These are phyloP conservation scores for Phortica magna DNA, from an alignment of 2,888 invertebrate genomes.

Conservation along the genomic window DNA sequence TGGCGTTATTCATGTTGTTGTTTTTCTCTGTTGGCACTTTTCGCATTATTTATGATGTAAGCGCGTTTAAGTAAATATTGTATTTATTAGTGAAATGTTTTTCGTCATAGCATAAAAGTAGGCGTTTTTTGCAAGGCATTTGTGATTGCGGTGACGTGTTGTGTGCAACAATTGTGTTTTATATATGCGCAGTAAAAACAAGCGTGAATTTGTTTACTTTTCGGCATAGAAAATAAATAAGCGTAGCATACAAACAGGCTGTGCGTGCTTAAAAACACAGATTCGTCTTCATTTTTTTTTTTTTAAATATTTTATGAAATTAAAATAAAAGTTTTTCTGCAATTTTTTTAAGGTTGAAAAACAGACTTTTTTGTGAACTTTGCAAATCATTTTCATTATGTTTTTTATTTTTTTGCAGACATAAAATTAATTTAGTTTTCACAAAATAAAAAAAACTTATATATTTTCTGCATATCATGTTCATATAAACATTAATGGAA, in stretches of 20 bases:
- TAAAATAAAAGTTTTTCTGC: no score
- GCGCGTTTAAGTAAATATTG: constrained; percentile 25
- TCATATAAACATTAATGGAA: background rate
- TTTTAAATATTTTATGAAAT: no score
- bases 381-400: background rate
- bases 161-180: no score
- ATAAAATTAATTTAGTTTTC: background rate
- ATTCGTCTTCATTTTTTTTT: no score
- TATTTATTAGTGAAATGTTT: constrained; percentile 28
- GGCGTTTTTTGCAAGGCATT: background rate
- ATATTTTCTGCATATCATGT: background rate
- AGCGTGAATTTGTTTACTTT: no score
- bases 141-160: no score
- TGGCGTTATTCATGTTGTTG: background rate
- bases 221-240: no score
- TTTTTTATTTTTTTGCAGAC: background rate
- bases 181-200: no score
- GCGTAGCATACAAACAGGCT: no score
- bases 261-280: no score
- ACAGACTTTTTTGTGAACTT: no score
- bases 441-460: background rate
- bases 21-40: background rate
- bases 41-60: constrained; percentile 26
- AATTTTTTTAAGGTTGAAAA: no score
- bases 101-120: background rate